These are phyloP conservation scores for Liodrosophila aerea DNA, from an alignment of 2,888 invertebrate genomes.

Conservation along the genomic window DNA sequence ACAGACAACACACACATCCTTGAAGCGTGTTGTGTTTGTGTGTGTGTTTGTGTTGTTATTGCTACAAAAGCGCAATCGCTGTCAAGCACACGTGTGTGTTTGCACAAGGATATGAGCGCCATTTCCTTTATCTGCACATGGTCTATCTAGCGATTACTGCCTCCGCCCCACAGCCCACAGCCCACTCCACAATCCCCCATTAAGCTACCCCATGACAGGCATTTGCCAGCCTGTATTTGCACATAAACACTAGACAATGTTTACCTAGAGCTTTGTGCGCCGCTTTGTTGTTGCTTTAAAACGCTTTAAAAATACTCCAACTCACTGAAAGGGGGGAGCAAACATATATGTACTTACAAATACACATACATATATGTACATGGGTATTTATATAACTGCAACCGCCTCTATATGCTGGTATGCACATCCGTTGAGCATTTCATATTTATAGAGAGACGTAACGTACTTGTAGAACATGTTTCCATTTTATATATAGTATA, in stretches of 20 bases:
- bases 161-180: not conserved
- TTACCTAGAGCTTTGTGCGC: slow-evolving; percentile 63
- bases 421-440: too few relatives aligned
- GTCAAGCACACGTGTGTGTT: slow-evolving; percentile 76
- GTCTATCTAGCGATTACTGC: not conserved
- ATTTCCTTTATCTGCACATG: slow-evolving; percentile 62
- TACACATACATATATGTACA: not conserved
- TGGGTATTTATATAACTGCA: too few relatives aligned
- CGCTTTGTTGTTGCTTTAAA: slow-evolving; percentile 58
- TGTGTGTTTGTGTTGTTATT: slow-evolving; percentile 30
- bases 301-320: slow-evolving; percentile 34
- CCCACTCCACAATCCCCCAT: not conserved
- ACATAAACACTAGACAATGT: slow-evolving; percentile 58
- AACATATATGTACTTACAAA: not conserved
- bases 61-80: slow-evolving; percentile 71
- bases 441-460: too few relatives aligned
- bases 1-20: slow-evolving; percentile 54
- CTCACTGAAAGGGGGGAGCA: not conserved
- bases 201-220: not conserved
- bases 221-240: slow-evolving; percentile 10
- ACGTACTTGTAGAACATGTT: not conserved
- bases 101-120: slow-evolving; percentile 68
- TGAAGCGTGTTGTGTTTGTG: slow-evolving; percentile 34
- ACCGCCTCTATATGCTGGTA: too few relatives aligned
- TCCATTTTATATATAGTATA: too few relatives aligned